Base-by-base conservation (phyloP, 2,113 vertebrate species). In the Odobenus rosmarus region DNA sequence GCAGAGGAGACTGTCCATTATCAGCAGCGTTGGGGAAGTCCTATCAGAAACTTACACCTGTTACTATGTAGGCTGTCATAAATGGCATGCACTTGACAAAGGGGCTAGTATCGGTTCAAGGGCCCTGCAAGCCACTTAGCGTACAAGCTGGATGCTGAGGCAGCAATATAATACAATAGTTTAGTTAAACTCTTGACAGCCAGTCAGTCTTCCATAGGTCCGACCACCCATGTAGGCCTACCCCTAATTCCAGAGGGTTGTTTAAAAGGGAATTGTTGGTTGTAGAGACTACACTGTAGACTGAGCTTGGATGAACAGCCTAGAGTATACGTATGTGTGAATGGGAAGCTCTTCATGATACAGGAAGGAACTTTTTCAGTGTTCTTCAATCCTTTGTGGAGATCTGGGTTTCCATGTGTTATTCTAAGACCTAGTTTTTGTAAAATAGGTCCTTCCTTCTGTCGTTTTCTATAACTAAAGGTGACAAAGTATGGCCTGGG, bases 141-240 rank as follows among this genome's bases (percentile, higher is more conserved):
- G 18, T 39, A 88, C 10, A 57, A 31, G 28, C 39, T 39, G 10
- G 16, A 53, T 57, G 36, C 26, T 7, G n/a, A 57, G 69, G 18
- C 36, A 72, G 59, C 2, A 13, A 15, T 31, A 36, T 39, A 9
- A 18, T 59, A 11, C 23, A 39, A 26, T 19, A 72, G 11, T 28
- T 71, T 57, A n/a, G 11, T 42, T 49, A 74, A 88, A 72, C 11
- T 74, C 26, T 46, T 53, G 42, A 33, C 4, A 31, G 51, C 64
- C 11, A 10, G 0, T 28, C 4, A 21, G n/a, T 61, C n/a, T 8
- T 64, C 19, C 4, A 7, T 1, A 55, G 16, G 0, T 62, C 53
- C 62, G 42, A 85, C 1, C 0, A 16, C 4, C 13, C 33, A 42
- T 1, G 1, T 3, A 72, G 53, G 8, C 3, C 8, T 26, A 74